Evolutionary conservation across 2,888 invertebrate genomes (phyloP).

Genomic region (Drosophila ezoana): DNA sequence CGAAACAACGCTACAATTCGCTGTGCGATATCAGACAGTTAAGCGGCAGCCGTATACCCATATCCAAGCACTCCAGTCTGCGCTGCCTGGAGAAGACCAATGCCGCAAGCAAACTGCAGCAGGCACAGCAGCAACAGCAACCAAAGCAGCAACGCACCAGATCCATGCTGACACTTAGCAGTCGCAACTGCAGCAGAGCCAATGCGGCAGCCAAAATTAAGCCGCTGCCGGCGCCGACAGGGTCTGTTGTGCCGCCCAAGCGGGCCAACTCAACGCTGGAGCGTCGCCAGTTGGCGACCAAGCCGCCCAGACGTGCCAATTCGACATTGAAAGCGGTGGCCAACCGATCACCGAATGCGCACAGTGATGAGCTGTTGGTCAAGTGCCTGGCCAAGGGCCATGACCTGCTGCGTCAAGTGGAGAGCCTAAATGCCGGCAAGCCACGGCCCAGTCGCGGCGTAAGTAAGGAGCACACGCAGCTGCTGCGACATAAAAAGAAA

Average conservation of each 20-base stretch:
- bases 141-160: slow-evolving; percentile 55
- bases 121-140: slow-evolving; percentile 1
- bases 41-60: slow-evolving; percentile 88
- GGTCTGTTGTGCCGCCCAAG: slow-evolving; percentile 32
- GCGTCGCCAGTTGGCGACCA: slow-evolving; percentile 36
- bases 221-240: not conserved
- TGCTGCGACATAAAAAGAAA: slow-evolving; percentile 55
- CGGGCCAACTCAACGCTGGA: slow-evolving; percentile 71
- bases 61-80: slow-evolving; percentile 82
- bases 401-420: slow-evolving; percentile 83
- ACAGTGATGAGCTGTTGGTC: slow-evolving; percentile 82
- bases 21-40: slow-evolving; percentile 85
- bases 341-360: slow-evolving; percentile 47
- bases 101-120: slow-evolving; percentile 20
- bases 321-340: slow-evolving; percentile 43
- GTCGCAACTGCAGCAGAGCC: slow-evolving; percentile 6
- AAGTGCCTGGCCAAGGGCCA: slow-evolving; percentile 84
- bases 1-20: slow-evolving; percentile 73
- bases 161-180: slow-evolving; percentile 57
- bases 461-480: slow-evolving; percentile 56
- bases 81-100: slow-evolving; percentile 61
- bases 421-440: slow-evolving; percentile 70
- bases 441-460: slow-evolving; percentile 43
- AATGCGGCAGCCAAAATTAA: slow-evolving; percentile 17
- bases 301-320: slow-evolving; percentile 51